A percentile compares a stretch with the other conserved stretches of the same genome.
These are phyloP conservation scores for Axis porcinus DNA, from an alignment of 2,113 vertebrate species.

Conservation along the genomic window DNA sequence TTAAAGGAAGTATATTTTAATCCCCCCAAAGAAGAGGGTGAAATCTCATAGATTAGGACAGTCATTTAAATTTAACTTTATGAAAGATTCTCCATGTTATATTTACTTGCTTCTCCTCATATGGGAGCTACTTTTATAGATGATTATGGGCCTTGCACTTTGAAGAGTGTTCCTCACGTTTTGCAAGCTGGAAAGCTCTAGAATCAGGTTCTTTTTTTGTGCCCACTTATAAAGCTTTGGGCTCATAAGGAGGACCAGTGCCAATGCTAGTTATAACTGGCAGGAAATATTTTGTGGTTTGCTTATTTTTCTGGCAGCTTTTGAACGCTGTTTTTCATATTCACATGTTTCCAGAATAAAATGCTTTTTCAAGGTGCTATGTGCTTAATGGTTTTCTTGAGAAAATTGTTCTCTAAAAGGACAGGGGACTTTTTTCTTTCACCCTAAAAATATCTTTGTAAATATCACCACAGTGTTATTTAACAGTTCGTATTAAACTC, in stretches of 20 bases:
- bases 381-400: neutral
- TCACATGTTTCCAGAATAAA: constrained; percentile 6
- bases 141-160: neutral
- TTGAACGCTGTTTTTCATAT: neutral
- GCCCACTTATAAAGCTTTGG: neutral
- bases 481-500: neutral
- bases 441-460: neutral
- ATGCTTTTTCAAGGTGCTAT: neutral
- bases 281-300: neutral
- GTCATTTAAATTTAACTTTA: neutral
- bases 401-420: neutral
- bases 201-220: neutral
- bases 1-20: constrained; percentile 37
- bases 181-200: neutral
- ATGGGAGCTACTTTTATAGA: neutral
- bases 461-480: neutral
- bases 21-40: neutral
- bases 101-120: neutral
- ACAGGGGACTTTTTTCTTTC: neutral
- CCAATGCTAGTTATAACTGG: neutral
- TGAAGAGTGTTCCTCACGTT: neutral
- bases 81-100: neutral
- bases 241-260: neutral
- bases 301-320: neutral
- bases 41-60: neutral